These are phyloP conservation scores for Monochamus saltuarius DNA, from an alignment of 1,140 invertebrate species.

Conservation along the genomic window DNA sequence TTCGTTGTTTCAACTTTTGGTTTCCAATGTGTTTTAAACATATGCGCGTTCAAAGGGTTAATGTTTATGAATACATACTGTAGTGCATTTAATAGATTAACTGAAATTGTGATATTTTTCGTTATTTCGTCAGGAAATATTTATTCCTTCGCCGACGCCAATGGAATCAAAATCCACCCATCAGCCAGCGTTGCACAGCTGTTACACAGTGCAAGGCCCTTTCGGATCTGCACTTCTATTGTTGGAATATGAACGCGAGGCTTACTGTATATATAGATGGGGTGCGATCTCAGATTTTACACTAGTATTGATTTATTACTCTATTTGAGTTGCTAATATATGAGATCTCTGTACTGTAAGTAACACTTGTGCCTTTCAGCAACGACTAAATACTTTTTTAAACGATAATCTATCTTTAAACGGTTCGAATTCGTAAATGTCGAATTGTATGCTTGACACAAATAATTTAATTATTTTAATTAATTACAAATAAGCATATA, in stretches of 20 bases:
- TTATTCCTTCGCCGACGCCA: too few species aligned
- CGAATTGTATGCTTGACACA: too few species aligned
- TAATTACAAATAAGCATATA: too few species aligned
- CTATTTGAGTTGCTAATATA: constrained; percentile 17
- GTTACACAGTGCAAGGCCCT: constrained; percentile 25
- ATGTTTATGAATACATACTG: too few species aligned
- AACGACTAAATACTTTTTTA: not conserved
- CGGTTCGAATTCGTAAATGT: not conserved
- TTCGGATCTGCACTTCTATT: constrained; percentile 19
- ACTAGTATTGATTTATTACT: constrained; percentile 37
- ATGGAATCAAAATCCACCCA: not conserved
- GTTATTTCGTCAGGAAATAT: too few species aligned
- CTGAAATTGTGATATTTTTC: too few species aligned
- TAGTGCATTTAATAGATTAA: too few species aligned
- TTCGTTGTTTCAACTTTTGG: too few species aligned
- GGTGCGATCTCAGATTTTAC: constrained; percentile 39
- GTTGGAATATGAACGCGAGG: constrained; percentile 10
- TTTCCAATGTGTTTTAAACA: too few species aligned
- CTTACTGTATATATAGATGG: constrained; percentile 27
- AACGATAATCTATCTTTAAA: not conserved
- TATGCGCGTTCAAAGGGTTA: too few species aligned
- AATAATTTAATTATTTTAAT: too few species aligned
- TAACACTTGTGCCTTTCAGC: not conserved
- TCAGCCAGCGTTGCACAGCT: constrained; percentile 30
- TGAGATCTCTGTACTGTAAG: not conserved